Base-by-base conservation (phyloP, 2,113 vertebrate species). In the Neogobius melanostomus region DNA sequence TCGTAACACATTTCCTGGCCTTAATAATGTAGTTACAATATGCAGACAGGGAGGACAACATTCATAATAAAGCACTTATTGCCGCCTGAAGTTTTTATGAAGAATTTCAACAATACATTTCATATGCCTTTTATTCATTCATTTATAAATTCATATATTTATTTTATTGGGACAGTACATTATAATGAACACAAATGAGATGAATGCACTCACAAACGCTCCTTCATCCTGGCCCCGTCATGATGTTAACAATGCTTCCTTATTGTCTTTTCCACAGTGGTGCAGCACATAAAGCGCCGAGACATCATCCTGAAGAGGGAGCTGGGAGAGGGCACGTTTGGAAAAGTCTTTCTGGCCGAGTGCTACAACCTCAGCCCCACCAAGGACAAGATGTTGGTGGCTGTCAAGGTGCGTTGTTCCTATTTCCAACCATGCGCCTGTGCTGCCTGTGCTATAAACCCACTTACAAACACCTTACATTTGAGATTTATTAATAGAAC, bases 251-350 rank as follows among this genome's bases (percentile, higher is more conserved):
- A 50, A 9, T 28, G 44, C 12, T 0, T 63, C 21, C 3, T 15
- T 51, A 11, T 64, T 69, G 3, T 61, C 44, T 65, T 57, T 75
- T 88, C 57, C 90, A 36, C 28, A 99, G 98, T 97, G 63, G 97
- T 99, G 56, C 98, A 99, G 89, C 96, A 98, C 72, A 98, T 99
- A 82, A 98, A 99, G 92, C 93, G 96, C 71, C 92, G 96, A 85
- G 97, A 99, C 93, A 99, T 99, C 86, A 95, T 99, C 85, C 87
- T 99, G 92, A 98, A 98, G 90, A 92, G 98, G 68, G 97, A 99
- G 82, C 89, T 99, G 84, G 98, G 98, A 0, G 98, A 99, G 87
- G 98, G 98, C 75, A 96, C 98, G 47, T 99, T 99, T n/a, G 98
- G 98, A 5, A 99, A 99, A 90, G 97, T 99, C 74, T 99, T 99